Base-by-base conservation (phyloP, 1,140 invertebrate species). In the Dolichoris vasculosae region DNA sequence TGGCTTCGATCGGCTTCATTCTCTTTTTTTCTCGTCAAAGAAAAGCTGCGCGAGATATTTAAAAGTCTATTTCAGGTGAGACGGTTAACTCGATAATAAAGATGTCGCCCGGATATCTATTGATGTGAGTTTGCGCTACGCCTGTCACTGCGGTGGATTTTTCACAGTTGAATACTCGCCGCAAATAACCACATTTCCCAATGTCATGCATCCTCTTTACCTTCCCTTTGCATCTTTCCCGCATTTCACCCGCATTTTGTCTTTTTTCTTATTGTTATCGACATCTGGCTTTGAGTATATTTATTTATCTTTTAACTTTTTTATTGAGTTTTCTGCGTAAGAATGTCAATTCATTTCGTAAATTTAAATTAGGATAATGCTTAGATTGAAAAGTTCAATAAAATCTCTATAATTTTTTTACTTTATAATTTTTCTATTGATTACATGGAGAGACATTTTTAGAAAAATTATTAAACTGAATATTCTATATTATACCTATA, bases 41-140 rank as follows among this genome's bases (percentile, higher is more conserved):
- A 32, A 63, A 75, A 63, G 63, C 35, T n/a, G 13, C 0, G 23
- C 2, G 35, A 59, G 43, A 35, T 85, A 81, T 85, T 59, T 71
- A 85, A 73, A 73, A 51, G 67, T 85, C 84, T 82, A 82, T 85
- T 85, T 85, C 84, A 85, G 79, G 78, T 85, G 40, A 13, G 32
- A 48, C 48, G 83, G 23, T 55, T 76, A 76, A 85, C 79, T 81
- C 79, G 71, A 85, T 85, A 85, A 85, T 82, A 85, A 82, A 85
- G 79, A 67, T 75, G 77, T 64, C 76, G 69, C 38, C 13, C 48
- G 17, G n/a, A 26, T 63, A 84, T 84, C 63, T 79, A 30, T 77
- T 38, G 69, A 23, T 26, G 48, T 67, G 40, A 46, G 55, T 55
- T 40, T 51, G 35, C 26, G 71, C 13, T 43, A n/a, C 30, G 35